phyloP scores from a whole-genome alignment of 2,888 invertebrate genomes.

The Philopedon plagiatum region DNA sequence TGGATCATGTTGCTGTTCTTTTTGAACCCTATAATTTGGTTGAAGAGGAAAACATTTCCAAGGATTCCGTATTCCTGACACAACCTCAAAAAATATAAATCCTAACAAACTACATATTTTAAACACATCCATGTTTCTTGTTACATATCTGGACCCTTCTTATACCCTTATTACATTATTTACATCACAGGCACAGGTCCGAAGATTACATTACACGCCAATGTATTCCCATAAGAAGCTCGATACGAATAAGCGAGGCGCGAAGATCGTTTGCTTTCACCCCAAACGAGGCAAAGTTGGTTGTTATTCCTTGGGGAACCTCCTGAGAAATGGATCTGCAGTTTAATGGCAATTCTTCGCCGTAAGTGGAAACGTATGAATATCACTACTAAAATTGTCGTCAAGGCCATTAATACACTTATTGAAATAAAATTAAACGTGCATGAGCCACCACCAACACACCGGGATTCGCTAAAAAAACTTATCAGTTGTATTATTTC shows the following conservation, averaged over 20 bases:
- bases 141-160: background rate
- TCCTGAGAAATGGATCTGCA: slow-evolving; percentile 37
- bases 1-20: too few species aligned
- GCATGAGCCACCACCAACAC: too few species aligned
- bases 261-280: slow-evolving; percentile 34
- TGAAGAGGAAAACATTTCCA: too few species aligned
- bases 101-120: too few species aligned
- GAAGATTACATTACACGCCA: slow-evolving; percentile 21
- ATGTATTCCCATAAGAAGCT: slow-evolving; percentile 24
- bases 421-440: too few species aligned
- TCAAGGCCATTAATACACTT: too few species aligned
- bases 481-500: too few species aligned
- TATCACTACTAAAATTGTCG: background rate
- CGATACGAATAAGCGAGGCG: slow-evolving; percentile 28
- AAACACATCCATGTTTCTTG: too few species aligned
- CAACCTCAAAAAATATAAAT: too few species aligned
- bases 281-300: slow-evolving; percentile 44
- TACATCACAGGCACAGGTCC: background rate
- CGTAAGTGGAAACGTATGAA: slow-evolving; percentile 19
- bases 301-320: slow-evolving; percentile 30
- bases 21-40: too few species aligned
- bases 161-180: background rate
- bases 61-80: too few species aligned
- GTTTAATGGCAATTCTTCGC: slow-evolving; percentile 32
- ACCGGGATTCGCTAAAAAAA: too few species aligned